These are phyloP conservation scores for Saccopteryx leptura DNA, from an alignment of 2,113 vertebrate genomes.

Conservation along the genomic window DNA sequence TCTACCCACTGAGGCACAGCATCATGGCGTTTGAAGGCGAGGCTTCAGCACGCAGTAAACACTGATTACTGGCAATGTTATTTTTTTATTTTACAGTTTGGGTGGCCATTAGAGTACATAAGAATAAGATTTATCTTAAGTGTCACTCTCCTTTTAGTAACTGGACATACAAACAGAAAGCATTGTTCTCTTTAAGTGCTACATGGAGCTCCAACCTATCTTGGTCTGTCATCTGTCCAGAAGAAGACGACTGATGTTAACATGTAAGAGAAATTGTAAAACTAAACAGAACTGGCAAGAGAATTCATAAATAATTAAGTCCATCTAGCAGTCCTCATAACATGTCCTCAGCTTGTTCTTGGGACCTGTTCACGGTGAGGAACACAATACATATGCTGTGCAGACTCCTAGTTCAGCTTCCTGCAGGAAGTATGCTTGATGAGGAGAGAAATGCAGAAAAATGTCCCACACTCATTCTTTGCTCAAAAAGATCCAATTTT, in stretches of 20 bases:
- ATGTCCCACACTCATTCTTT: slow-evolving; percentile 8
- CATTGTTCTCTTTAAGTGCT: slow-evolving; percentile 31
- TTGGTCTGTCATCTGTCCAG: slow-evolving; percentile 24
- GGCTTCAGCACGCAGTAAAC: slow-evolving; percentile 14
- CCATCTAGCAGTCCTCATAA: background rate
- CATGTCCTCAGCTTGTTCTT: slow-evolving; percentile 25
- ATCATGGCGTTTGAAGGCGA: background rate
- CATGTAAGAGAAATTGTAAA: slow-evolving; percentile 36
- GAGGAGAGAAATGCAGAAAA: background rate
- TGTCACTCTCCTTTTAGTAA: slow-evolving; percentile 61
- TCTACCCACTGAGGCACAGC: background rate
- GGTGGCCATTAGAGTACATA: background rate
- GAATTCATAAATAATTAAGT: slow-evolving; percentile 65
- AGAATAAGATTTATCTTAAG: slow-evolving; percentile 55
- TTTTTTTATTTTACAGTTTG: slow-evolving; percentile 53
- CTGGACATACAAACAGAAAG: slow-evolving; percentile 45
- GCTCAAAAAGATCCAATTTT: slow-evolving; percentile 37
- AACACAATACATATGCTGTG: background rate
- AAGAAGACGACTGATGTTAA: slow-evolving; percentile 35
- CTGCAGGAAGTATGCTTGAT: background rate
- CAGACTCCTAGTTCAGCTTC: background rate
- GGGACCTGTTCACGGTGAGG: background rate
- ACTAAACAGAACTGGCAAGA: slow-evolving; percentile 28
- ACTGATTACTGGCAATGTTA: slow-evolving; percentile 15
- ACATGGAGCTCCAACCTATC: background rate